phyloP scores from a whole-genome alignment of 2,797 vertebrate genomes.

The Chlorospingus flavigularis region DNA sequence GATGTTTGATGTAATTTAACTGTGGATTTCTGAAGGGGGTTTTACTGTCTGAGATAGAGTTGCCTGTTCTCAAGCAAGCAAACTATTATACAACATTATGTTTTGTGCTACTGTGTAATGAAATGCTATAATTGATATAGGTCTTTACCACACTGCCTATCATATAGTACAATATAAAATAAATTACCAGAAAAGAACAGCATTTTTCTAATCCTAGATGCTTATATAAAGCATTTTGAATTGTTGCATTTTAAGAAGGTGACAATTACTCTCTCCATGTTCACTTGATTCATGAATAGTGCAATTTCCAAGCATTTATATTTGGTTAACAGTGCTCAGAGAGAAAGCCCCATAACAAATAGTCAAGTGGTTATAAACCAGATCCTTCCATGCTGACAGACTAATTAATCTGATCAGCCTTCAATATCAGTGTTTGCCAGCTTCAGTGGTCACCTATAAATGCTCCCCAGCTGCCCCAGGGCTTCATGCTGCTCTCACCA shows the following conservation, averaged over 20 bases:
- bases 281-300: constrained; percentile 51
- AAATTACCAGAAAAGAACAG: constrained; percentile 52
- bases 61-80: neutral
- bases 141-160: constrained; percentile 35
- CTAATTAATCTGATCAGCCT: constrained; percentile 54
- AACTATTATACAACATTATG: neutral
- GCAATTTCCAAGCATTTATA: constrained; percentile 41
- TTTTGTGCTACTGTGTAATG: constrained; percentile 48
- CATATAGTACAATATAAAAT: constrained; percentile 48
- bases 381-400: constrained; percentile 39
- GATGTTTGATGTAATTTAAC: constrained; percentile 30
- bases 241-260: constrained; percentile 36
- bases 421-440: neutral
- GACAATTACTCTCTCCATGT: constrained; percentile 47
- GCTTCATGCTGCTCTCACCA: neutral
- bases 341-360: constrained; percentile 2
- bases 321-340: constrained; percentile 34
- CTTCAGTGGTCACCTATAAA: neutral
- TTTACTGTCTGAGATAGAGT: constrained; percentile 22
- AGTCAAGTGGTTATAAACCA: constrained; percentile 47
- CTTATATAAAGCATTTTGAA: constrained; percentile 38
- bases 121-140: constrained; percentile 56
- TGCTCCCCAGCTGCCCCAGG: neutral
- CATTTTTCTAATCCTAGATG: constrained; percentile 49
- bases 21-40: neutral